Conservation (phyloP, 2,797 vertebrate species). For the Champsocephalus gunnari region DNA sequence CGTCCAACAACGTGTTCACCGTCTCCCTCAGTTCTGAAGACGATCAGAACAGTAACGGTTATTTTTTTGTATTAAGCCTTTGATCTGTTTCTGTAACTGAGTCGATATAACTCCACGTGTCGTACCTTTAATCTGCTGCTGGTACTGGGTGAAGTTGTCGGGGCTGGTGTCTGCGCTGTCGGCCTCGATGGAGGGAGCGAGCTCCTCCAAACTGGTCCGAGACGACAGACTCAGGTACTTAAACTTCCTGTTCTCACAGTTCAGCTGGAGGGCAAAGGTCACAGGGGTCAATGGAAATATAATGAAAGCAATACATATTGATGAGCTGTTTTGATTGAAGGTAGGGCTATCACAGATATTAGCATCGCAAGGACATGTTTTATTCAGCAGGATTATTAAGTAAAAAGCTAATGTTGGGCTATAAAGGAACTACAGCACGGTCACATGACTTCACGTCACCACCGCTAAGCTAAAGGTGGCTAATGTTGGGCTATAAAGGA, state of each 20-base stretch:
- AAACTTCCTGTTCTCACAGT: constrained; percentile 87
- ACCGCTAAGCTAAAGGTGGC: too few species aligned
- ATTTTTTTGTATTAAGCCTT: neutral
- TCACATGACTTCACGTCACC: too few species aligned
- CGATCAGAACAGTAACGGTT: neutral
- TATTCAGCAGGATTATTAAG: too few species aligned
- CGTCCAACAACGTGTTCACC: constrained; percentile 81
- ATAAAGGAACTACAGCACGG: too few species aligned
- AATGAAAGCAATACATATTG: neutral
- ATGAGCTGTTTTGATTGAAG: too few species aligned
- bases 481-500: too few species aligned
- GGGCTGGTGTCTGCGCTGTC: constrained; percentile 69
- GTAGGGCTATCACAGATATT: too few species aligned
- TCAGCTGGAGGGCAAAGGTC: constrained; percentile 75
- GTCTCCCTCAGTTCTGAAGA: constrained; percentile 83
- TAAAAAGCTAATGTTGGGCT: too few species aligned
- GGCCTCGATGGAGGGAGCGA: constrained; percentile 64
- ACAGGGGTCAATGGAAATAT: neutral
- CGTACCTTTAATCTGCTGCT: constrained; percentile 83
- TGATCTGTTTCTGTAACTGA: neutral
- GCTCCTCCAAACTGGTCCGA: constrained; percentile 79
- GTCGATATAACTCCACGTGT: constrained; percentile 32
- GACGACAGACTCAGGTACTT: constrained; percentile 86
- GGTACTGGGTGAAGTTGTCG: constrained; percentile 77
- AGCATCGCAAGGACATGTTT: too few species aligned